Percentiles rank a stretch among this genome's conserved stretches.
Conservation (phyloP, 2,888 invertebrate species). For the Xylophagus ater region DNA sequence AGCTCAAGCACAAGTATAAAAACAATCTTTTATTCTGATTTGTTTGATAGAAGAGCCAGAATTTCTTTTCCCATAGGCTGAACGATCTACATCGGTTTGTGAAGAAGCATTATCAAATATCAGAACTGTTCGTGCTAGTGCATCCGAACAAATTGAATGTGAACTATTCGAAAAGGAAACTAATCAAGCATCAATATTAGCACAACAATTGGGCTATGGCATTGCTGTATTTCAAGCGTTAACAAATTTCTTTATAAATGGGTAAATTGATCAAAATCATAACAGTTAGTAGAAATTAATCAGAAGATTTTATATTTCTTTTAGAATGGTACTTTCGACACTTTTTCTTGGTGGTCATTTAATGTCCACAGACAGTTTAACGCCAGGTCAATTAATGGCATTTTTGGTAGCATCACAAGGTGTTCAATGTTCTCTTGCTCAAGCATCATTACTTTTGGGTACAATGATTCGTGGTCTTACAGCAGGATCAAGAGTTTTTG, state of each 20-base stretch:
- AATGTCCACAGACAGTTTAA: conserved; percentile 68
- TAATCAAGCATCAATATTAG: conserved; percentile 55
- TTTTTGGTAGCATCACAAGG: conserved; percentile 93
- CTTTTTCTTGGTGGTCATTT: conserved; percentile 84
- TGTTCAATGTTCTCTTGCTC: conserved; percentile 83
- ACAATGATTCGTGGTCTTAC: conserved; percentile 77
- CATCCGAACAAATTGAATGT: conserved; percentile 77
- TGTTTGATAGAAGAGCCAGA: neutral
- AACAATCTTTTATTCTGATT: neutral
- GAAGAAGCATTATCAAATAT: conserved; percentile 92
- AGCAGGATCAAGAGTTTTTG: conserved; percentile 83
- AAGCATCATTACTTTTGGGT: conserved; percentile 83
- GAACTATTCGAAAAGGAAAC: conserved; percentile 63
- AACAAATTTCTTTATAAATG: conserved; percentile 73
- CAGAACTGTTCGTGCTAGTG: conserved; percentile 86
- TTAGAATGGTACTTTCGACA: conserved; percentile 73
- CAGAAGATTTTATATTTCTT: no score
- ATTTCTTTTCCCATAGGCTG: conserved; percentile 45
- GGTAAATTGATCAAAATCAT: no score
- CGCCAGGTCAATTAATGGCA: conserved; percentile 89
- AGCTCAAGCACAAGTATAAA: no score
- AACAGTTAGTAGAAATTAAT: no score
- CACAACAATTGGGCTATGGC: conserved; percentile 73
- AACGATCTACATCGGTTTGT: conserved; percentile 77
- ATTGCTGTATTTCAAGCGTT: conserved; percentile 87